Evolutionary conservation across 2,888 invertebrate species (phyloP), one percentile per base, ranked within the genome.

Genomic region (Bibio marci): DNA sequence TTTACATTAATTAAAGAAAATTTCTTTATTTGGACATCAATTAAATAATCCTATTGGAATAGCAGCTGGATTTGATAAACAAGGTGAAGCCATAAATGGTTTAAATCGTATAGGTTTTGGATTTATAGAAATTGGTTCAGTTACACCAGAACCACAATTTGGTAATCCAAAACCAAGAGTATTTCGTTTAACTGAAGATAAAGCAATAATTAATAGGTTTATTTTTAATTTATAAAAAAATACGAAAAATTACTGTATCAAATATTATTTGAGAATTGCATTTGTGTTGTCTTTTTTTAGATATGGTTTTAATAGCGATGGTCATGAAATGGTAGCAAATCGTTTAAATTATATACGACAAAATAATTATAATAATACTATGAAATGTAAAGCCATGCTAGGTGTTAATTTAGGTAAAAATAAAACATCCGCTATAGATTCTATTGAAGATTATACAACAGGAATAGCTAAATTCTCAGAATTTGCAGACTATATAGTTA

Each of bases 61-160:
- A 52, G 97, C 97, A 19, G 98, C 97, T 41, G 98, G 97, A 6
- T 97, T 97, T 64, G 98, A 98, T 60, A 98, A 99, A 61, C 79
- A 97, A 62, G 95, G 80, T 6, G 92, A 95, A 65, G 91, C 87
- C 17, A 68, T 94, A 2, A 60, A 74, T 50, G 86, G 88, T 1
- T 62, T 98, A 30, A 68, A 73, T 44, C 74, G 77, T 51, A 64
- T 90, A 41, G 97, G 97, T 0, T 95, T 98, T 63, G 86, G 95
- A 5, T 87, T 94, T 59, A 76, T 97, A 17, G 97, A 98, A 71
- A 76, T 98, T 49, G 97, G 97, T 42, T 90, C 91, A 4, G 79
- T 98, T 0, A 98, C 98, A 2, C 97, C 97, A 1, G 56, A 76
- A 50, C 85, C 97, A 1, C 98, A 98, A 58, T 66, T 73, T 1